Conservation (phyloP, 1,140 invertebrate genomes). For the Elysia chlorotica region DNA sequence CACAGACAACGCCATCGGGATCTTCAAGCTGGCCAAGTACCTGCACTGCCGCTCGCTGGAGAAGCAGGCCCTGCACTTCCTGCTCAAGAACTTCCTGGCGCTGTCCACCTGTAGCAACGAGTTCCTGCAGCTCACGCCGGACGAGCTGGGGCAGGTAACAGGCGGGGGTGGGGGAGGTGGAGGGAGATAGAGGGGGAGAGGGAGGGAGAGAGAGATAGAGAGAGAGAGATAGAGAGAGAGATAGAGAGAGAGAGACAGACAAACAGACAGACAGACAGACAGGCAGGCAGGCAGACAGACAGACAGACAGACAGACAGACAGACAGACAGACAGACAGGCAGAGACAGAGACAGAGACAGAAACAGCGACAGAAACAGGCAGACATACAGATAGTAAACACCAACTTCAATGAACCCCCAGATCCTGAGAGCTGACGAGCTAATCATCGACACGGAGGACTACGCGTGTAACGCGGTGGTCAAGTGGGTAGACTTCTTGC, state of each 20-base stretch:
- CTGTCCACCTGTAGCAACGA: slow-evolving; percentile 95
- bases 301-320: slow-evolving; percentile 10
- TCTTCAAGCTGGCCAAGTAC: slow-evolving; percentile 77
- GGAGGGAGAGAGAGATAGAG: slow-evolving; percentile 76
- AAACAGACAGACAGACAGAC: slow-evolving; percentile 13
- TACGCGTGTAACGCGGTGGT: slow-evolving; percentile 89
- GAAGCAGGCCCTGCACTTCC: slow-evolving; percentile 67
- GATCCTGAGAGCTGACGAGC: slow-evolving; percentile 91
- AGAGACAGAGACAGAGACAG: no score
- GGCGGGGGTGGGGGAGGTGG: slow-evolving; percentile 94
- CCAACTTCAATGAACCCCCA: no score
- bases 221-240: no score
- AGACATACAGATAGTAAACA: no score
- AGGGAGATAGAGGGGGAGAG: slow-evolving; percentile 93
- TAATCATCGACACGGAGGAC: slow-evolving; percentile 96
- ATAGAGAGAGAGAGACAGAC: no score
- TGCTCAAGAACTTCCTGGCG: slow-evolving; percentile 36
- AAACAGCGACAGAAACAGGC: no score
- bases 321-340: neutral
- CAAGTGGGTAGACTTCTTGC: slow-evolving; percentile 94
- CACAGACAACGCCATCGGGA: slow-evolving; percentile 78
- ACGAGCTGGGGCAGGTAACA: slow-evolving; percentile 93
- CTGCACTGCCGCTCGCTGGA: slow-evolving; percentile 73
- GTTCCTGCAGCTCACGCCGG: slow-evolving; percentile 88
- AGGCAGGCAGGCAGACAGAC: neutral